Conservation (phyloP, 2,113 vertebrate species). For the Murina feae region DNA sequence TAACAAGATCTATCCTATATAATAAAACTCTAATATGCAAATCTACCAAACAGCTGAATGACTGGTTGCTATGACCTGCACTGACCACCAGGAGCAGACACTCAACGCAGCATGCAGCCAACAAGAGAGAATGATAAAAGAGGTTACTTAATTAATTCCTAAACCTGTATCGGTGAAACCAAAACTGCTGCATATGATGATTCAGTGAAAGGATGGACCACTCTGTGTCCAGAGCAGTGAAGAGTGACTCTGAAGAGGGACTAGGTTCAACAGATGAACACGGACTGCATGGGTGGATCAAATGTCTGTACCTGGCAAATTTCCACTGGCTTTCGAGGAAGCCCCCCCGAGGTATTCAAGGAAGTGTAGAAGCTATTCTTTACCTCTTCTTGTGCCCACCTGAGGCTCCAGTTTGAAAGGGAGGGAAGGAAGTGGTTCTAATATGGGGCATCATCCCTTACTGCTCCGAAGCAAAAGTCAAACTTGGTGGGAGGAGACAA, state of each 20-base stretch:
- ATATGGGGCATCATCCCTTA: background rate
- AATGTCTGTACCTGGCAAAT: background rate
- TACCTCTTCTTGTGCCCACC: background rate
- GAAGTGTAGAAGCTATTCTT: background rate
- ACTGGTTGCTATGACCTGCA: no score
- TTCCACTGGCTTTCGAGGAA: background rate
- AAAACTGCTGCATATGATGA: background rate
- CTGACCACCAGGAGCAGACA: no score
- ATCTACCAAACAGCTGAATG: no score
- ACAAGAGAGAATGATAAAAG: background rate
- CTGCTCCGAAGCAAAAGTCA: background rate
- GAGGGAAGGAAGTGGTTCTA: background rate
- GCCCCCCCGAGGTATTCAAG: background rate
- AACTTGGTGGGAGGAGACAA: accelerated
- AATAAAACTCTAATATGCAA: no score
- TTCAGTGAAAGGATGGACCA: background rate
- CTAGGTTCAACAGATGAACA: background rate
- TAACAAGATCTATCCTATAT: background rate
- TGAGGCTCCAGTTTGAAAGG: background rate
- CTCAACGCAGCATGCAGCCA: no score
- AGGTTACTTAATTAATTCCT: background rate
- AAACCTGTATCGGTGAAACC: background rate
- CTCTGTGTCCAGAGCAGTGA: background rate
- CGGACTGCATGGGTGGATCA: background rate
- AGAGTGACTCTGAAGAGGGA: background rate